Evolutionary conservation across 2,797 vertebrate genomes (phyloP).

Genomic region (Clarias laeviceps): DNA sequence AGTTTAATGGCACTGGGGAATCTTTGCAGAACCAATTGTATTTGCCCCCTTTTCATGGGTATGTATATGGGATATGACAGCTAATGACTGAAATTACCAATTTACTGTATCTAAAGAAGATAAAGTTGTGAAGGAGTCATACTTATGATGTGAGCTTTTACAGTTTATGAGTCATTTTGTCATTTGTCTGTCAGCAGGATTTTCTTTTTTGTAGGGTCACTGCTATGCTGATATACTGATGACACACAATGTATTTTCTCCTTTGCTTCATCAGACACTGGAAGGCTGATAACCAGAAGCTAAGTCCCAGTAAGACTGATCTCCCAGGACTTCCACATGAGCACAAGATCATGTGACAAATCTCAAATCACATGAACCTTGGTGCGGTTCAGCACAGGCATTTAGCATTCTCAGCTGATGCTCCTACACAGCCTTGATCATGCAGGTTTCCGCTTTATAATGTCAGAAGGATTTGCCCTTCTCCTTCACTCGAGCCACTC

Average conservation of each 20-base stretch:
- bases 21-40: background rate
- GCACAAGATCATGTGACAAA: background rate
- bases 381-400: background rate
- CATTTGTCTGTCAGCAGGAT: background rate
- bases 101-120: background rate
- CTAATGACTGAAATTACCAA: background rate
- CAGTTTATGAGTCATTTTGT: background rate
- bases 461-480: background rate
- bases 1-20: background rate
- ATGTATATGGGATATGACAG: background rate
- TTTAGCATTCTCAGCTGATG: background rate
- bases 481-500: background rate
- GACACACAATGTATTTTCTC: background rate
- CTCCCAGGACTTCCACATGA: background rate
- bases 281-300: background rate
- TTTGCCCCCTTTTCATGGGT: background rate
- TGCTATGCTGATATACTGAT: background rate
- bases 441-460: background rate
- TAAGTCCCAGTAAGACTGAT: background rate
- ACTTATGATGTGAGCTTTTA: background rate
- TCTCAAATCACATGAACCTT: background rate
- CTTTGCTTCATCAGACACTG: background rate
- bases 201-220: background rate
- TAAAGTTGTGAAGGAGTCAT: background rate
- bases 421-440: background rate